phyloP scores from a whole-genome alignment of 2,888 invertebrate species.

The Sinodicranocentrus sp. region DNA sequence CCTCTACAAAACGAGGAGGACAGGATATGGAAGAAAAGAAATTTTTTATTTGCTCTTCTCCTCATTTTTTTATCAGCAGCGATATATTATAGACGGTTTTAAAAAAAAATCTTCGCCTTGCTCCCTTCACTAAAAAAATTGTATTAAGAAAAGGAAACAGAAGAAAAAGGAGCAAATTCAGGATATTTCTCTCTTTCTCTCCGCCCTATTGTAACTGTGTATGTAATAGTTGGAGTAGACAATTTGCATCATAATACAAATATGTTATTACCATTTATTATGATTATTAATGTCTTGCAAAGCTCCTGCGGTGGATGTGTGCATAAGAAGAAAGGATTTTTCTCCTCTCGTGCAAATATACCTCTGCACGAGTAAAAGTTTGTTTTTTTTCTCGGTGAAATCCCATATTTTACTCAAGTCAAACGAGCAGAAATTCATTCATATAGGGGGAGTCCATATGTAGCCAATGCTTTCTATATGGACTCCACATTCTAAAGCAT shows the following conservation, averaged over 20 bases:
- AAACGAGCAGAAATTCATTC: too few relatives aligned
- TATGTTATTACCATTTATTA: slow-evolving; percentile 14
- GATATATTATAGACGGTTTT: not conserved
- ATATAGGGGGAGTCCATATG: too few relatives aligned
- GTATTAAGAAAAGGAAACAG: not conserved
- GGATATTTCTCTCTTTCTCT: too few relatives aligned
- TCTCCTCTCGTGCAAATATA: too few relatives aligned
- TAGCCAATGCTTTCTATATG: too few relatives aligned
- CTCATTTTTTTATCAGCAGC: not conserved
- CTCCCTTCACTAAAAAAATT: too few relatives aligned
- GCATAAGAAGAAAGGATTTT: not conserved
- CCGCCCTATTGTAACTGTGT: too few relatives aligned
- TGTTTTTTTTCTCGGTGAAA: too few relatives aligned
- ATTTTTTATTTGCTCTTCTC: not conserved
- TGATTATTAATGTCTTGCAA: not conserved
- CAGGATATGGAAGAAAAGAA: not conserved
- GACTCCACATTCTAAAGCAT: too few relatives aligned
- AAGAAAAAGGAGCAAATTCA: too few relatives aligned
- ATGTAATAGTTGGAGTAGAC: not conserved
- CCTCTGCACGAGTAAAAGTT: too few relatives aligned
- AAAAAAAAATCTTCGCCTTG: not conserved
- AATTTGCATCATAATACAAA: slow-evolving; percentile 11
- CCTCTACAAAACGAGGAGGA: not conserved
- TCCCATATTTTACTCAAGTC: too few relatives aligned
- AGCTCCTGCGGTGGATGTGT: not conserved